These are phyloP conservation scores for Bolinopsis microptera DNA, from an alignment of 37 sponge, comb jelly and placozoan genomes.

Conservation along the genomic window DNA sequence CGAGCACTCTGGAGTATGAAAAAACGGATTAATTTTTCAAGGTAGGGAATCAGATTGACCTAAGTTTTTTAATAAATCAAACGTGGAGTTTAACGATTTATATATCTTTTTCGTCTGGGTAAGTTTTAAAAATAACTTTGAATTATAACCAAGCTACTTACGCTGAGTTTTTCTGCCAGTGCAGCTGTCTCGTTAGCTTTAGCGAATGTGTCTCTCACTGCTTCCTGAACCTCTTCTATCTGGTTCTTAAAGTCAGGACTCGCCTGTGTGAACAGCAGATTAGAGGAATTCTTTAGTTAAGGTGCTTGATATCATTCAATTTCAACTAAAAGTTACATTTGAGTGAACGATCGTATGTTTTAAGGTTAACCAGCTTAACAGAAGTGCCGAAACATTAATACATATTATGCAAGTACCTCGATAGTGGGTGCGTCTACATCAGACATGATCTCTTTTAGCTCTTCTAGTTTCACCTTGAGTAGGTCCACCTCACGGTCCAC, in stretches of 20 bases:
- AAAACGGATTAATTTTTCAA: too few relatives aligned
- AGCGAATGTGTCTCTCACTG: constrained; percentile 28
- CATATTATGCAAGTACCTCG: too few relatives aligned
- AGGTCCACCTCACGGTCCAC: constrained; percentile 38
- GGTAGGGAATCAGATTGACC: too few relatives aligned
- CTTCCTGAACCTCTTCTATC: constrained; percentile 51
- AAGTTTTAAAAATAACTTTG: too few relatives aligned
- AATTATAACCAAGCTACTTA: too few relatives aligned
- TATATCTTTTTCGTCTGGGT: too few relatives aligned
- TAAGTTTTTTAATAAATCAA: too few relatives aligned
- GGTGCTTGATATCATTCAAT: background rate
- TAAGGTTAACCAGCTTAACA: too few relatives aligned
- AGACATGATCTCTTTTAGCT: constrained; percentile 14
- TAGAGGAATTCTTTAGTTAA: background rate
- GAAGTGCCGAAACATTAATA: too few relatives aligned
- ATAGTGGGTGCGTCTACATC: constrained; percentile 29
- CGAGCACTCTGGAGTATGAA: background rate
- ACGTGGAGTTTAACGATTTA: too few relatives aligned
- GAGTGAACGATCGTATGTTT: too few relatives aligned
- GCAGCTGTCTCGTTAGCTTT: constrained; percentile 42
- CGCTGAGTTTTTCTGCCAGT: constrained; percentile 2
- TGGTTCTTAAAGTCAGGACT: constrained; percentile 48
- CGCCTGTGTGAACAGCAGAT: background rate
- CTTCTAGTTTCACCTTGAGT: constrained; percentile 8
- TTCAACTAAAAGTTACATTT: background rate